A percentile compares a stretch with the other conserved stretches of the same genome.
phyloP scores from a whole-genome alignment of 2,888 invertebrate genomes.

The Tinea trinotella region DNA sequence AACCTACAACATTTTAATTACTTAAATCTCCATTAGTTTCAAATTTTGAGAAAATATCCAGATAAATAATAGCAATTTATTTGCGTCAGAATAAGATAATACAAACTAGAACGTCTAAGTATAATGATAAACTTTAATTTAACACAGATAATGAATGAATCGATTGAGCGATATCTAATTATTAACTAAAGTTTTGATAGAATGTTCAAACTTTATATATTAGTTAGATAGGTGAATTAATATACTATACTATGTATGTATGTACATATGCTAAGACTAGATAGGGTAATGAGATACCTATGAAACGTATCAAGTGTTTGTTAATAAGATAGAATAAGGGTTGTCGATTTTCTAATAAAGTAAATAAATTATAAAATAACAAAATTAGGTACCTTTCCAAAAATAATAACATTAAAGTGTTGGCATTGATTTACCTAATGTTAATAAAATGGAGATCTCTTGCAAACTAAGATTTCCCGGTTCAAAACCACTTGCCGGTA shows the following conservation, averaged over 20 bases:
- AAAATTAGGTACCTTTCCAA: too few species aligned
- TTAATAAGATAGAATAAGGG: not conserved
- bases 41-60: not conserved
- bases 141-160: not conserved
- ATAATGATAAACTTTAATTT: slow-evolving; percentile 8
- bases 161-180: not conserved
- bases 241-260: too few species aligned
- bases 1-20: not conserved
- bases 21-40: not conserved
- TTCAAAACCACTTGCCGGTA: too few species aligned
- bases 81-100: slow-evolving; percentile 8
- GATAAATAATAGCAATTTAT: not conserved
- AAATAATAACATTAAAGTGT: too few species aligned
- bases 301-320: not conserved
- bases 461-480: too few species aligned
- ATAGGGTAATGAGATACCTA: not conserved
- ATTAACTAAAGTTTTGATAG: not conserved
- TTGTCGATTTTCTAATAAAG: not conserved
- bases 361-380: not conserved
- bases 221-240: not conserved
- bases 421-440: too few species aligned
- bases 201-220: not conserved
- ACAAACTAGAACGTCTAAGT: slow-evolving; percentile 1
- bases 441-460: too few species aligned
- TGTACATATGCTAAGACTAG: not conserved